Base-by-base conservation (phyloP, 2,797 vertebrate genomes). In the Telmatherina bonti region DNA sequence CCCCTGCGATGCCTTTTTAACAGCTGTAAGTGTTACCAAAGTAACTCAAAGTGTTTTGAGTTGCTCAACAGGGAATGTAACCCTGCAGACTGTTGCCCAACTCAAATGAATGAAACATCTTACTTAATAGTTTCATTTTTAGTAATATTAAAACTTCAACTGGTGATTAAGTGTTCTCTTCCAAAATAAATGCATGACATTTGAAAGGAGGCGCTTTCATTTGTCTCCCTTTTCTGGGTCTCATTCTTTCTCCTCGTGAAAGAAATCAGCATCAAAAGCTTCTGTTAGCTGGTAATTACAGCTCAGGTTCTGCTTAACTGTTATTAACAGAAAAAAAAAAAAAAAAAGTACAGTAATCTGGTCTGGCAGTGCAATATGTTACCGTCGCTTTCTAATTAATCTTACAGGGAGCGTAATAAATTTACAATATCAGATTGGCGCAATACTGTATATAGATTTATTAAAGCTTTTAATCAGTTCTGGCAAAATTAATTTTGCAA, bases 401-500 rank as follows among this genome's bases (percentile, higher is more conserved):
- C 97, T 97, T 96, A 97, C 96, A 97, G 95, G 95, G 96, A 96
- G 95, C 94, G 96, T 97, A 97, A 97, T 97, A 97, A 95, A 96
- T 97, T 97, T 96, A 96, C 95, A 96, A 96, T 97, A 98, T 97
- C 96, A 96, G 96, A 98, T 97, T 95, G 94, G 95, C 94, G 95
- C 95, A 97, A 97, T 97, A 97, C 96, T 96, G 96, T 95, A 97
- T 97, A 97, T 97, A 98, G 96, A 98, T 98, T 97, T 97, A 98
- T 97, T 97, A 97, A 98, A 97, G 95, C 97, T 97, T 98, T 98
- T 98, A 98, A 99, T 98, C 96, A 97, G 96, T 96, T 96, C 96
- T 97, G 96, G 96, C 95, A 96, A 97, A 97, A 98, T 96, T 97
- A 96, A 99, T 99, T 99, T 97, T 94, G 94, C 95, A 96, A 95